Conservation (phyloP, 2,888 invertebrate species). For the Tinea pellionella region DNA sequence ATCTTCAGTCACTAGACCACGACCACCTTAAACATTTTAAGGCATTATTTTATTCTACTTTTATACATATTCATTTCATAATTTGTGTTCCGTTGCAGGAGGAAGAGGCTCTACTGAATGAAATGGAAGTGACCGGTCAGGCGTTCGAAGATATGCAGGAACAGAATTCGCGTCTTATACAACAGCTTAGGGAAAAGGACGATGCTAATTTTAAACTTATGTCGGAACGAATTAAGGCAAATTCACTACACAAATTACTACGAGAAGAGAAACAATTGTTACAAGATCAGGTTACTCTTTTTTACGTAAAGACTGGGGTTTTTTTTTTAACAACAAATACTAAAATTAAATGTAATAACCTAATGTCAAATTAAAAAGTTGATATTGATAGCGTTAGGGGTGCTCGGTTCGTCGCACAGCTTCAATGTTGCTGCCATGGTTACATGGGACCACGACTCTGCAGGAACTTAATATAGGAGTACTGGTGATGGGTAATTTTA, state of each 20-base stretch:
- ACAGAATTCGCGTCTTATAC: slow-evolving; percentile 94
- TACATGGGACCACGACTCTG: too few relatives aligned
- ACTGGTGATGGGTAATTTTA: too few relatives aligned
- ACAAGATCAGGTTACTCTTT: slow-evolving; percentile 79
- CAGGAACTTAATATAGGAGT: too few relatives aligned
- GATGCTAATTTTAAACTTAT: slow-evolving; percentile 99
- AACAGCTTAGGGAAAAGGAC: slow-evolving; percentile 95
- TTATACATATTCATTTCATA: neutral
- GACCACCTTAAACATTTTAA: too few relatives aligned
- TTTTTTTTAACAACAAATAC: neutral
- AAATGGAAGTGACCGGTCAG: slow-evolving; percentile 99
- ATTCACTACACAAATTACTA: slow-evolving; percentile 93
- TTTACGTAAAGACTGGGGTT: neutral
- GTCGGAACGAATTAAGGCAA: slow-evolving; percentile 96
- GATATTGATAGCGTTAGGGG: too few relatives aligned
- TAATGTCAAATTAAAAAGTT: too few relatives aligned
- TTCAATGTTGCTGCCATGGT: too few relatives aligned
- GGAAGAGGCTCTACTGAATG: slow-evolving; percentile 95
- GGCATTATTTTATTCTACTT: neutral
- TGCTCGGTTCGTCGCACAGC: too few relatives aligned
- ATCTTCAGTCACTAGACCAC: too few relatives aligned
- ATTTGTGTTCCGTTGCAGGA: slow-evolving; percentile 66
- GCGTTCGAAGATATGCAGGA: slow-evolving; percentile 99
- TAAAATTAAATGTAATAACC: too few relatives aligned
- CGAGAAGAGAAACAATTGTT: slow-evolving; percentile 95